Evolutionary conservation across 2,797 vertebrate species (phyloP), one percentile per base, ranked within the genome.

Genomic region (Enteromius trimaculatus): DNA sequence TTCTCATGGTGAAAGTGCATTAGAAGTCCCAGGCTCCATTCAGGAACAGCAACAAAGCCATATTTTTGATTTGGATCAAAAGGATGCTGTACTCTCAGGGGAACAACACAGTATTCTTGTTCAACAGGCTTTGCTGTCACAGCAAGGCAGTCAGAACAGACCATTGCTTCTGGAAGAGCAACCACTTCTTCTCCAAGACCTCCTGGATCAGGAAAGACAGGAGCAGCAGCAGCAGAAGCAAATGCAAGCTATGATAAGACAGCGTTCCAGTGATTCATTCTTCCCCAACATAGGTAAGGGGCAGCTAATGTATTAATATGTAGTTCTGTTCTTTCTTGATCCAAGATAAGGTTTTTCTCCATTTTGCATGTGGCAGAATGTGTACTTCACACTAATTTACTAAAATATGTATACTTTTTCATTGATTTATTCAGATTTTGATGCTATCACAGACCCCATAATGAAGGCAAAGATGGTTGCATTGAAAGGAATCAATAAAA

Each of bases 391-490:
- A 21, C 16, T 49, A 64, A 64, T 23, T 58, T 14, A 77, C 21
- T 29, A 60, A 69, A 29, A 39, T 51, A 8, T 77, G 29, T 7
- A 55, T 55, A 26, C 6, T 13, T 79, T 75, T 77, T 4, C n/a
- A 34, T 62, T 65, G 42, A 3, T 74, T 68, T 68, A 44, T 78
- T 79, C 89, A 99, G 98, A 99, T 94, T 98, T 99, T 85, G 98
- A 99, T 92, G 93, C 97, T 14, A 98, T 99, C 88, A 98, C 97
- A 17, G 98, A 99, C 90, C 98, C 98, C 11, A 99, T 99, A 86
- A 99, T 99, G 98, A 99, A 99, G 92, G 98, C 98, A 84, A 99
- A 99, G 94, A 99, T 99, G 98, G 97, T 99, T 29, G 98, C 98
- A 69, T 93, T 99, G 29, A 99, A 99, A 93, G 98, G 98, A 84